Percentiles rank a stretch among this genome's conserved stretches.
phyloP scores from a whole-genome alignment of 2,888 invertebrate species.

The Drosophila recens region DNA sequence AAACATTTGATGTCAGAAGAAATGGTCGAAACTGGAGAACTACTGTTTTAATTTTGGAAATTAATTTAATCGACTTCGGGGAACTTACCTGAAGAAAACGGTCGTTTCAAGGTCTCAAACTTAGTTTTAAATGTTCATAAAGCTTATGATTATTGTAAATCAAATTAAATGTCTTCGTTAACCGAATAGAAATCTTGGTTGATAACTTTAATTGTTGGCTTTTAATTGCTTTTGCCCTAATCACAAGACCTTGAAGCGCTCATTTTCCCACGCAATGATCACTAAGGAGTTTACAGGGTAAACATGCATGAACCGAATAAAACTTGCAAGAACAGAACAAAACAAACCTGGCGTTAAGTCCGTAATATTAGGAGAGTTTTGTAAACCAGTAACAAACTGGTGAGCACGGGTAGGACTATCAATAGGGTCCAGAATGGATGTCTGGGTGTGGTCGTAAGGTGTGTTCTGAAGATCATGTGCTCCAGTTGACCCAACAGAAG shows the following conservation, averaged over 20 bases:
- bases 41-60: background rate
- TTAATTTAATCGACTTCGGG: background rate
- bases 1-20: background rate
- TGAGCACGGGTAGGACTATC: conserved; percentile 48
- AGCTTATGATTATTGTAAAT: no score
- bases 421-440: conserved; percentile 21
- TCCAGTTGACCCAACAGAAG: conserved; percentile 10
- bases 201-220: background rate
- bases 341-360: conserved; percentile 87
- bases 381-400: conserved; percentile 74
- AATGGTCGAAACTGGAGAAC: background rate
- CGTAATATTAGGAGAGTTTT: conserved; percentile 83
- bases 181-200: no score
- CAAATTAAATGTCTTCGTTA: no score
- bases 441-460: conserved; percentile 13
- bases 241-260: background rate
- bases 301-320: no score
- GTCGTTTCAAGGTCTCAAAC: background rate
- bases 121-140: background rate
- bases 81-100: background rate
- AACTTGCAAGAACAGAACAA: no score
- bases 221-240: background rate
- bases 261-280: background rate
- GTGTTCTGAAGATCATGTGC: conserved; percentile 20
- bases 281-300: no score